A percentile compares a stretch with the other conserved stretches of the same genome.
These are phyloP conservation scores for Hylaeus volcanicus DNA, from an alignment of 1,140 invertebrate genomes.

Conservation along the genomic window DNA sequence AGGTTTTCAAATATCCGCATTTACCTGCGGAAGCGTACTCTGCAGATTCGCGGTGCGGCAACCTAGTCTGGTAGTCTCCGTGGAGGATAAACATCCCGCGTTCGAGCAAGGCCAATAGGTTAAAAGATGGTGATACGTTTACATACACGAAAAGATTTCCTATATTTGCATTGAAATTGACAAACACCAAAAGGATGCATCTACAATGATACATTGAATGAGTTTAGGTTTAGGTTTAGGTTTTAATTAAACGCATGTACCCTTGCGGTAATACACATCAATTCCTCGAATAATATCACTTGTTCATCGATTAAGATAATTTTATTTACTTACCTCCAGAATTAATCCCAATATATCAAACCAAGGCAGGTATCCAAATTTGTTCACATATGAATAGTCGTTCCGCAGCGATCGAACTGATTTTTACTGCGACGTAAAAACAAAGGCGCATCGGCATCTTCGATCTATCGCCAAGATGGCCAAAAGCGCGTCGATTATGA, in stretches of 20 bases:
- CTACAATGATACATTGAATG: constrained; percentile 5
- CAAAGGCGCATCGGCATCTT: no score
- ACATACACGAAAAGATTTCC: constrained; percentile 59
- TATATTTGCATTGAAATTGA: constrained; percentile 74
- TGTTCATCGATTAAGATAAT: no score
- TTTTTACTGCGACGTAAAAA: no score
- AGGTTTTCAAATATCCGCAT: not conserved
- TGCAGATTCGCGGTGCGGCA: constrained; percentile 20
- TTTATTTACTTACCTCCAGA: no score
- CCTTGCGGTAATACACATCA: no score
- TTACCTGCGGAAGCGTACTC: constrained; percentile 38
- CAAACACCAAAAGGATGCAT: constrained; percentile 57
- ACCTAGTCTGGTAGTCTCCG: constrained; percentile 34
- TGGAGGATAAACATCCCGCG: constrained; percentile 51
- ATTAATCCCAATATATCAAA: no score
- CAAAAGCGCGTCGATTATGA: no score
- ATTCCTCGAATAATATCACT: not conserved
- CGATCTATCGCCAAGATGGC: no score
- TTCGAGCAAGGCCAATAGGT: constrained; percentile 55
- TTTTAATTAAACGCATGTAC: not conserved
- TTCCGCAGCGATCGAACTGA: no score
- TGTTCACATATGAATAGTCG: no score
- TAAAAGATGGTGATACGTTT: constrained; percentile 61
- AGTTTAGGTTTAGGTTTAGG: not conserved
- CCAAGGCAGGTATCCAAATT: no score